Percentiles rank a stretch among this genome's conserved stretches.
Evolutionary conservation across 1,140 invertebrate species (phyloP).

Genomic region (Aleiodes sp.): DNA sequence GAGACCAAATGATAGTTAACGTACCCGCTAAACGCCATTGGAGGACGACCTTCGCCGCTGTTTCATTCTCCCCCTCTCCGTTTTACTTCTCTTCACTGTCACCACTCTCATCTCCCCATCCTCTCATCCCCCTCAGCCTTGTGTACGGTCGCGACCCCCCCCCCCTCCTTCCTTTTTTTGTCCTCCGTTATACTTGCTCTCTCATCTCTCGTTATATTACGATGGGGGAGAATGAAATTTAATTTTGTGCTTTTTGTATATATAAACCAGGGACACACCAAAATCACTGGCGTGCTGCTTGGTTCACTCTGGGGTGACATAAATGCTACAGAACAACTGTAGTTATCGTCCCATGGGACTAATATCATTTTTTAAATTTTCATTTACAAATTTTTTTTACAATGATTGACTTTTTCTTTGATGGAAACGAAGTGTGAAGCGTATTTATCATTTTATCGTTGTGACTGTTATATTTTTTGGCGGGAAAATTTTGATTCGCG

Average conservation of each 20-base stretch:
- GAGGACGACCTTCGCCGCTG: conserved; percentile 44
- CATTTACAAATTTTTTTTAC: too few species aligned
- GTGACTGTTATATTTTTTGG: too few species aligned
- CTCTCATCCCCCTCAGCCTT: conserved; percentile 28
- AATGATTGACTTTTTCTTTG: too few species aligned
- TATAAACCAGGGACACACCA: conserved; percentile 41
- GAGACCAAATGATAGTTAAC: conserved; percentile 66
- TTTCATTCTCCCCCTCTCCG: not conserved
- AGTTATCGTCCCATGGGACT: conserved; percentile 23
- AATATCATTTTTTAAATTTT: conserved; percentile 11
- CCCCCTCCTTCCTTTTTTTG: conserved; percentile 36
- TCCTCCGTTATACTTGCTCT: conserved; percentile 7
- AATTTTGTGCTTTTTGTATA: conserved; percentile 66
- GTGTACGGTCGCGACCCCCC: conserved; percentile 38
- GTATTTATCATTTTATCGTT: too few species aligned
- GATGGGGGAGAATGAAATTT: conserved; percentile 58
- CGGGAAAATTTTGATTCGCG: too few species aligned
- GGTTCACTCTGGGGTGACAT: conserved; percentile 29
- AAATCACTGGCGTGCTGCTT: not conserved
- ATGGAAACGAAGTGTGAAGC: too few species aligned
- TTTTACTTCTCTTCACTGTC: not conserved
- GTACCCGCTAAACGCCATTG: conserved; percentile 66
- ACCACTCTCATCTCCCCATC: not conserved
- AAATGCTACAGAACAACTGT: conserved; percentile 6
- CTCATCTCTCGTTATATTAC: conserved; percentile 52